phyloP scores from a whole-genome alignment of 2,888 invertebrate species.

The Drosophila meridionalis region DNA sequence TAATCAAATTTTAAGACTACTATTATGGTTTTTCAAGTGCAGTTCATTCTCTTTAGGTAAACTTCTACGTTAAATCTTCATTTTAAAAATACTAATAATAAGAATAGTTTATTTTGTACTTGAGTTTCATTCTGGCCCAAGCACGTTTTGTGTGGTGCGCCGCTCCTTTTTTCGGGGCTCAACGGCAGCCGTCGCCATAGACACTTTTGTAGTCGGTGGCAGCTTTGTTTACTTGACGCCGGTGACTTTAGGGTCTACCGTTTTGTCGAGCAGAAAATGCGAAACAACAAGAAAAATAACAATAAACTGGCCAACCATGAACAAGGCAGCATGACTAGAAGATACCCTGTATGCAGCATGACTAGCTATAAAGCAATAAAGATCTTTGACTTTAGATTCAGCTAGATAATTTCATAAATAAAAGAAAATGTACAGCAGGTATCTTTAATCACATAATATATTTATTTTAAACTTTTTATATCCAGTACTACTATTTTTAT shows the following conservation, averaged over 20 bases:
- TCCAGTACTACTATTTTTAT: no score
- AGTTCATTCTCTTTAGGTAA: no score
- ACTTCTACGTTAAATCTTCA: no score
- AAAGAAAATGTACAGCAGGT: no score
- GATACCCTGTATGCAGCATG: background rate
- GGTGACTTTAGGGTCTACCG: slow-evolving; percentile 67
- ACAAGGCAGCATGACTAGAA: background rate
- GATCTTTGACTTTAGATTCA: background rate
- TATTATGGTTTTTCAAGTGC: background rate
- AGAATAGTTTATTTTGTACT: no score
- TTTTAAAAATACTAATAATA: background rate
- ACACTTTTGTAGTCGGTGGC: slow-evolving; percentile 39
- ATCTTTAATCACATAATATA: no score
- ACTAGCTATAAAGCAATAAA: background rate
- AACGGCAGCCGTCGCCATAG: slow-evolving; percentile 38
- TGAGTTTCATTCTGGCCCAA: no score
- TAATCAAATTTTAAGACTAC: no score
- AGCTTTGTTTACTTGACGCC: slow-evolving; percentile 67
- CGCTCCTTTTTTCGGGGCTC: slow-evolving; percentile 5
- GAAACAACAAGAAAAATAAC: slow-evolving; percentile 43
- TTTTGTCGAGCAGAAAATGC: slow-evolving; percentile 68
- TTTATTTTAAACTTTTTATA: no score
- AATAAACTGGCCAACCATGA: background rate
- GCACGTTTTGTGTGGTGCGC: slow-evolving; percentile 34
- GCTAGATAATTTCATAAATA: no score